phyloP scores from a whole-genome alignment of 2,797 vertebrate species.

The Brotula barbata region DNA sequence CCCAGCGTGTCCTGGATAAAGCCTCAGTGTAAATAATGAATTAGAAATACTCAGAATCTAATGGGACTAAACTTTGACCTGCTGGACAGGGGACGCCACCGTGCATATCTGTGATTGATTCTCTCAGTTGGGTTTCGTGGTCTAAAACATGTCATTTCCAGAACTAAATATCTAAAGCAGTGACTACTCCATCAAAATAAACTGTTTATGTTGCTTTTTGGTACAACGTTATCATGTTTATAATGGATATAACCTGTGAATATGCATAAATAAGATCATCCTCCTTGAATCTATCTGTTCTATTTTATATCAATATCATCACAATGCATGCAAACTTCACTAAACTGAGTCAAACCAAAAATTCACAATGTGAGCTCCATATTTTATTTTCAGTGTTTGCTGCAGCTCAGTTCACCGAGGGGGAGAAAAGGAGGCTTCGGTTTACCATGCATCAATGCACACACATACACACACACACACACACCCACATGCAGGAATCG shows the following conservation, averaged over 20 bases:
- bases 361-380: neutral
- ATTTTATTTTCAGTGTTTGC: neutral
- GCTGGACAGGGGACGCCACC: neutral
- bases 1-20: neutral
- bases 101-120: constrained; percentile 11
- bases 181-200: too few relatives aligned
- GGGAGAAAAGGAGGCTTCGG: constrained; percentile 1
- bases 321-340: neutral
- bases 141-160: too few relatives aligned
- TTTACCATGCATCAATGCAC: constrained; percentile 5
- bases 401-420: constrained; percentile 6
- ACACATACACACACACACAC: constrained; percentile 4
- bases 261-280: too few relatives aligned
- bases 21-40: constrained; percentile 13
- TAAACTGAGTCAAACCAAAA: neutral
- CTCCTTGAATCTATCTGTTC: too few relatives aligned
- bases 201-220: neutral
- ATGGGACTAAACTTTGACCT: neutral
- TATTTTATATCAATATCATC: too few relatives aligned
- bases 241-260: neutral
- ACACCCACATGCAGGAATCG: constrained; percentile 12
- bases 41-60: neutral
- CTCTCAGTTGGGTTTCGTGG: neutral
- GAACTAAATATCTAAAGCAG: too few relatives aligned
- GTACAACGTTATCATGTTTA: neutral